Base-by-base conservation (phyloP, 2,888 invertebrate species). In the Trichacis sp. region DNA sequence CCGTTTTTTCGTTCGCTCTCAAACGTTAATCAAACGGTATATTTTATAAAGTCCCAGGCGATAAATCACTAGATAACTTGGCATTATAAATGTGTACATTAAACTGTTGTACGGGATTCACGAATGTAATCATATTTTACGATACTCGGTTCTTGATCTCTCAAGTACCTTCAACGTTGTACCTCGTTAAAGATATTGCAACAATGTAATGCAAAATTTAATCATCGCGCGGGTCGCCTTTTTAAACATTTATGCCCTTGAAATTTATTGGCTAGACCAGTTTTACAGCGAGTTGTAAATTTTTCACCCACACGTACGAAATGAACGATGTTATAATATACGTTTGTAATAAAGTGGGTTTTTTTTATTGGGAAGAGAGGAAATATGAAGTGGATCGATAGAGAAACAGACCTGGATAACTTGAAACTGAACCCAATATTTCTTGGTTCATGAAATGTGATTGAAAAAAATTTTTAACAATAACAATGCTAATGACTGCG, bases 81-180 rank as follows among this genome's bases (percentile, higher is more conserved):
- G 12, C 57, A 20, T 63, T 50, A 49, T 51, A 20, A 11, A 17
- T 33, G 64, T 55, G 40, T 48, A 60, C 59, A 64, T 64, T 55
- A 59, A 55, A 59, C 56, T 55, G 55, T 55, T 38, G 24, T 40
- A 33, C 38, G 50, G 46, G 59, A 58, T 64, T 52, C 59, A 52
- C 55, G 55, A 56, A 64, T 64, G 59, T 58, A 47, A 53, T 54
- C 53, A 51, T 42, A 45, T 43, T 64, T 64, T 64, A 58, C 53
- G 51, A 53, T 46, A 55, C 36, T 47, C 12, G 11, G 20, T 20
- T 18, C 51, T 48, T 53, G 42, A 43, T 57, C 63, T 49, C 48
- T 54, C 57, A 33, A 45, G 53, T 50, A 54, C 49, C 36, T 50
- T n/a, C 30, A 50, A 19, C 50, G 29, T 58, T 56, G 56, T 38